phyloP scores from a whole-genome alignment of 2,113 vertebrate species.

The Serilophus lunatus region DNA sequence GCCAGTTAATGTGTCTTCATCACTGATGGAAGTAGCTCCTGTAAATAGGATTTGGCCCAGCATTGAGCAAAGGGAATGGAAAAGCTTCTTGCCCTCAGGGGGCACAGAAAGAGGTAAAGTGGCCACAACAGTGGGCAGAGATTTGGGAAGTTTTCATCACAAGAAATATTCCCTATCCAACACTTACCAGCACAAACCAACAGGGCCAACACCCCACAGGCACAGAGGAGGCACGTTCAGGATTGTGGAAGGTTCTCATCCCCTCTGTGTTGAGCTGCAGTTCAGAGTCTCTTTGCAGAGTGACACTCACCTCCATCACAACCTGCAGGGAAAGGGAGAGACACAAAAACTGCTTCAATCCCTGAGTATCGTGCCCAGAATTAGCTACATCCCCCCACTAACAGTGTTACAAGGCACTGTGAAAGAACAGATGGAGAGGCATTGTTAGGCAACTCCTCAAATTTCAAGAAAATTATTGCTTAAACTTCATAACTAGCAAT shows the following conservation, averaged over 20 bases:
- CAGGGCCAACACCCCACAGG: background rate
- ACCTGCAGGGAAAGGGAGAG: background rate
- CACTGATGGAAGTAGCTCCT: background rate
- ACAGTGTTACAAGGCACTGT: background rate
- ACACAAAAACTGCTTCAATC: background rate
- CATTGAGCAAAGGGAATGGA: background rate
- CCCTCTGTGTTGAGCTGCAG: accelerated
- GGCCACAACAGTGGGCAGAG: accelerated
- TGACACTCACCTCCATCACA: background rate
- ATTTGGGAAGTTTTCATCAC: background rate
- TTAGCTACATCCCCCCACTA: background rate
- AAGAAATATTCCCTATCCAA: accelerated
- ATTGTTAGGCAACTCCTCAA: background rate
- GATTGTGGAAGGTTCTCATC: background rate
- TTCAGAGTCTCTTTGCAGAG: background rate
- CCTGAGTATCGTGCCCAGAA: background rate
- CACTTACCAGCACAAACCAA: background rate
- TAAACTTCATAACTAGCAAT: conserved; percentile 11
- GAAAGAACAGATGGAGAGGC: background rate
- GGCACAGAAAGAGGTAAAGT: accelerated
- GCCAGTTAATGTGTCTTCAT: background rate
- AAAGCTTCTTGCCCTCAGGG: background rate
- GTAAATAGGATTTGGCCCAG: background rate
- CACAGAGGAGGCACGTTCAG: background rate
- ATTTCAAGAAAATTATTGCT: background rate